A percentile compares a stretch with the other conserved stretches of the same genome.
phyloP scores from a whole-genome alignment of 2,113 vertebrate genomes.

The Gymnocephalus cernua region DNA sequence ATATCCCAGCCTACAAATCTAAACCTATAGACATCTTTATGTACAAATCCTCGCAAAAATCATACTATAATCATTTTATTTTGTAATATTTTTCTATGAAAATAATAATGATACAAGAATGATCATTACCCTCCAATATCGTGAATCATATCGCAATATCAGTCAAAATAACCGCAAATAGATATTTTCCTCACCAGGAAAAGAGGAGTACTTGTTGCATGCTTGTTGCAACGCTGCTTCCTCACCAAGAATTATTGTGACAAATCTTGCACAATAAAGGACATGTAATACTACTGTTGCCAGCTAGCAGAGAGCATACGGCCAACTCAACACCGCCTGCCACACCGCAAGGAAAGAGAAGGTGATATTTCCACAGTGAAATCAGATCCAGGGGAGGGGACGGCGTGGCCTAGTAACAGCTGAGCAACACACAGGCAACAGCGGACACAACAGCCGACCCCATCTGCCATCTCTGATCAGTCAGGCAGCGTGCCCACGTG shows the following conservation, averaged over 20 bases:
- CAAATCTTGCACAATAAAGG: background rate
- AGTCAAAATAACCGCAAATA: no score
- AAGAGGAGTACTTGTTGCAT: background rate
- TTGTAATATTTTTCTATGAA: no score
- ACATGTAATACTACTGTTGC: conserved; percentile 2
- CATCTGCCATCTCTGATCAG: conserved; percentile 69
- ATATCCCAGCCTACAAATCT: background rate
- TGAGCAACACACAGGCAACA: conserved; percentile 74
- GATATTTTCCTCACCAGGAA: no score
- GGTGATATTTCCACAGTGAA: conserved; percentile 81
- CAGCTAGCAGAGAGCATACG: conserved; percentile 23
- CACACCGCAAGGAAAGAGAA: conserved; percentile 70
- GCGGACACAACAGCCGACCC: conserved; percentile 76
- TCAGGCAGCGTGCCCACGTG: conserved; percentile 29
- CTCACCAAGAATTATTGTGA: background rate
- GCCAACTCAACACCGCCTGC: conserved; percentile 33
- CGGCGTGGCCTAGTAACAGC: conserved; percentile 75
- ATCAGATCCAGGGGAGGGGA: conserved; percentile 70
- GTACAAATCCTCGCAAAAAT: no score
- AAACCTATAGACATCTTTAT: background rate
- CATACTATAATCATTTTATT: no score
- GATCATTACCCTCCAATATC: no score
- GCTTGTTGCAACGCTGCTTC: background rate
- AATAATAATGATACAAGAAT: no score
- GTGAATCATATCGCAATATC: no score